A percentile compares a stretch with the other conserved stretches of the same genome.
phyloP scores from a whole-genome alignment of 2,113 vertebrate genomes.

The Heliornis fulica region DNA sequence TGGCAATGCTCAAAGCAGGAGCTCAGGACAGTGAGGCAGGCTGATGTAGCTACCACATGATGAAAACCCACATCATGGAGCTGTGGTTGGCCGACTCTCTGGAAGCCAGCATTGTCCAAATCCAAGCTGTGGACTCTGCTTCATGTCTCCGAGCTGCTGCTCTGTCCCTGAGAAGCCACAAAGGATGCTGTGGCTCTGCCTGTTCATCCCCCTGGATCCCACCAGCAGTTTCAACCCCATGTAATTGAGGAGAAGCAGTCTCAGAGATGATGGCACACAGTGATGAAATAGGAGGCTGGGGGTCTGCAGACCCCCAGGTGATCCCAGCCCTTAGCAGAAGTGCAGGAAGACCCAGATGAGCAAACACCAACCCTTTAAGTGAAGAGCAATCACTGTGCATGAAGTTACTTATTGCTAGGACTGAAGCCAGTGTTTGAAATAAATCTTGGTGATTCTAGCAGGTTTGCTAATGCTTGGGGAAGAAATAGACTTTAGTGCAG shows the following conservation, averaged over 20 bases:
- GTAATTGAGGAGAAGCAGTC: background rate
- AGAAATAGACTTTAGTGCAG: background rate
- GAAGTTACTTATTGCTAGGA: background rate
- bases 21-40: background rate
- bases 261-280: background rate
- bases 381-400: background rate
- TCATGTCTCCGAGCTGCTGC: background rate
- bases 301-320: accelerated
- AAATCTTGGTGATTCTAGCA: constrained; percentile 8
- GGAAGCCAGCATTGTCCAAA: background rate
- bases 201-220: background rate
- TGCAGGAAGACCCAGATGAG: background rate
- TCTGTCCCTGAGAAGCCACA: background rate
- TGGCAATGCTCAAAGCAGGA: background rate
- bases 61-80: background rate
- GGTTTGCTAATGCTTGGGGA: background rate
- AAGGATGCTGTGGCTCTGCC: background rate
- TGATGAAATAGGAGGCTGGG: background rate
- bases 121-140: background rate
- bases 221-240: background rate
- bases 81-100: background rate
- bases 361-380: background rate
- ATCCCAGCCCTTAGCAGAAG: background rate
- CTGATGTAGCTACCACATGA: background rate
- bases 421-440: constrained; percentile 11